These are phyloP conservation scores for Psix sp. DNA, from an alignment of 1,140 invertebrate species.

Conservation along the genomic window DNA sequence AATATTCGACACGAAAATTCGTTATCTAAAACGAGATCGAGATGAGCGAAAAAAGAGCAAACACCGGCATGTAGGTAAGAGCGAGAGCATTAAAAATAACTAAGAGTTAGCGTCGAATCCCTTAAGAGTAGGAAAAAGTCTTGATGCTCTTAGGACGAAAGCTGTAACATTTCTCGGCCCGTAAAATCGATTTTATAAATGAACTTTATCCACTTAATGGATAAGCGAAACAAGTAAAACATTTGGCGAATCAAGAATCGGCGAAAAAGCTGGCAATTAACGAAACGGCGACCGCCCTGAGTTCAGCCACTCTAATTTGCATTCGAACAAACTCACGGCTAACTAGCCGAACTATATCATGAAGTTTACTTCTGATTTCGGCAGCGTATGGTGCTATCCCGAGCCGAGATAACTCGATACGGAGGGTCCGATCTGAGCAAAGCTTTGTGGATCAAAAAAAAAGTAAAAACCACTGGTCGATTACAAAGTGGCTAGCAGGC, in stretches of 20 bases:
- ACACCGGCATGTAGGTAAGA: no score
- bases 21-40: no score
- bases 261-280: conserved; percentile 27
- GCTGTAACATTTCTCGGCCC: no score
- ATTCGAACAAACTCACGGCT: conserved; percentile 35
- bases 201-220: conserved; percentile 8
- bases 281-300: conserved; percentile 16
- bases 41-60: no score
- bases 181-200: background rate
- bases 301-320: conserved; percentile 40
- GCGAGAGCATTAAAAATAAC: no score
- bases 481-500: background rate
- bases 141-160: no score
- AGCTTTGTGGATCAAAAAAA: background rate
- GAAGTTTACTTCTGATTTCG: conserved; percentile 29
- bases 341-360: conserved; percentile 34
- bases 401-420: conserved; percentile 27
- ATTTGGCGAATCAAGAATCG: conserved; percentile 4
- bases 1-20: no score
- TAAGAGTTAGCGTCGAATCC: no score
- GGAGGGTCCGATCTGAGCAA: background rate
- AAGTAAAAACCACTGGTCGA: background rate
- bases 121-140: no score
- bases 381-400: conserved; percentile 9
- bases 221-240: conserved; percentile 5